These are phyloP conservation scores for Thereva unica DNA, from an alignment of 2,888 invertebrate genomes.

Conservation along the genomic window DNA sequence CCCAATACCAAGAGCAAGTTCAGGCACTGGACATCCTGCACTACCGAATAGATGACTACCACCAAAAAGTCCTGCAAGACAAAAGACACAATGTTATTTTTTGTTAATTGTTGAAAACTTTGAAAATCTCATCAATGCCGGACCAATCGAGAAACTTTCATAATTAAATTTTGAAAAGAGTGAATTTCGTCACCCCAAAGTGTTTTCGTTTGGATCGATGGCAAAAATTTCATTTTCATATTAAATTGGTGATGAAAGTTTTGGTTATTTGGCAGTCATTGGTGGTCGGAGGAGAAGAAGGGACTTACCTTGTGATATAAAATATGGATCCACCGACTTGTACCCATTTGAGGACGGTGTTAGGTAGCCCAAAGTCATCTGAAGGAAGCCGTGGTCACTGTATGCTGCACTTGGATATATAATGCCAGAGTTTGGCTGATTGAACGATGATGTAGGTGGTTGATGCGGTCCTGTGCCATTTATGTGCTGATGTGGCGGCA, in stretches of 20 bases:
- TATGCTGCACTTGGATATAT: slow-evolving; percentile 56
- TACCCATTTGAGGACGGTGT: slow-evolving; percentile 67
- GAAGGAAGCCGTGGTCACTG: slow-evolving; percentile 65
- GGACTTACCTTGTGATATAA: slow-evolving; percentile 69
- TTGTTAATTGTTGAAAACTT: no score
- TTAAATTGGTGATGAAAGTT: no score
- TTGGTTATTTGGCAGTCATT: no score
- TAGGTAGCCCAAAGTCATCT: slow-evolving; percentile 71
- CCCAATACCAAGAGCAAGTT: slow-evolving; percentile 56
- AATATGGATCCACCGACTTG: slow-evolving; percentile 73
- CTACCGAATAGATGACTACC: slow-evolving; percentile 56
- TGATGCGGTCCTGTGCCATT: slow-evolving; percentile 27
- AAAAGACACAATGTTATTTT: no score
- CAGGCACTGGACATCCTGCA: slow-evolving; percentile 53
- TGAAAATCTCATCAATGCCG: neutral
- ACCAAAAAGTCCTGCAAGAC: slow-evolving; percentile 54
- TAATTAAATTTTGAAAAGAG: neutral
- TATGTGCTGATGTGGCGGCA: slow-evolving; percentile 42
- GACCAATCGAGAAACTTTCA: neutral
- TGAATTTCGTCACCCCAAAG: no score
- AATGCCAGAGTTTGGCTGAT: slow-evolving; percentile 48
- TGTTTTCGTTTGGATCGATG: no score
- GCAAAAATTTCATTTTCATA: no score
- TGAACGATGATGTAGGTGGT: slow-evolving; percentile 16
- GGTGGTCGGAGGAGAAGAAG: neutral